Evolutionary conservation across 2,888 invertebrate species (phyloP), one percentile per base, ranked within the genome.

Genomic region (Chouioia cunea): DNA sequence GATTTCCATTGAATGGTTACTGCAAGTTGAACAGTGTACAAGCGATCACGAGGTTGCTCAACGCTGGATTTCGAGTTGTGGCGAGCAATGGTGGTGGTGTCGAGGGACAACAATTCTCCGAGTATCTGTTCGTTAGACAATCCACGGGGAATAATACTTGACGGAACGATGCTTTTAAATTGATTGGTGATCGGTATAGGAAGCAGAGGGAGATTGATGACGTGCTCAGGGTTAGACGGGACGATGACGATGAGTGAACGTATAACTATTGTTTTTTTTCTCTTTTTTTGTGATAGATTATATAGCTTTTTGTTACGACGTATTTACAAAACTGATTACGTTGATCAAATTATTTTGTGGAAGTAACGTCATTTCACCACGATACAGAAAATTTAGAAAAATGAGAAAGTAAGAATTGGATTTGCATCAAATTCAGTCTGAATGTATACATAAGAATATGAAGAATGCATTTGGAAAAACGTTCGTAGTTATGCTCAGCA

Each of bases 21-120:
- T 95, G 94, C 87, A 95, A 95, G 86, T 88, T 95, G 76, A 95
- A 94, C 85, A 94, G 94, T n/a, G 91, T 95, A 74, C 95, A 95
- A 86, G 94, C 94, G 73, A 91, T 95, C 79, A 93, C 93, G 76
- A 90, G 94, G 82, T 89, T 95, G 57, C 86, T 95, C 56, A 94
- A 94, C 82, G 90, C 92, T 73, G 92, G 92, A 63, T 95, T 95
- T 85, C 89, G 89, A 76, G 89, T 95, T 71, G 92, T 92, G 60
- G 94, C 95, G 27, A 93, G 94, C 81, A 94, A 93, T 79, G 95
- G 95, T 0, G 94, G 94, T 20, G 94, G 94, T 3, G 94, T 95
- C 47, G 95, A 95, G 82, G 94, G 94, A 4, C 95, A 95, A 82
- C 95, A 95, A 86, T 95, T 95, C 87, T 94, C 94, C 79, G 95